Base-by-base conservation (phyloP, 2,113 vertebrate genomes). In the Eublepharis macularius region DNA sequence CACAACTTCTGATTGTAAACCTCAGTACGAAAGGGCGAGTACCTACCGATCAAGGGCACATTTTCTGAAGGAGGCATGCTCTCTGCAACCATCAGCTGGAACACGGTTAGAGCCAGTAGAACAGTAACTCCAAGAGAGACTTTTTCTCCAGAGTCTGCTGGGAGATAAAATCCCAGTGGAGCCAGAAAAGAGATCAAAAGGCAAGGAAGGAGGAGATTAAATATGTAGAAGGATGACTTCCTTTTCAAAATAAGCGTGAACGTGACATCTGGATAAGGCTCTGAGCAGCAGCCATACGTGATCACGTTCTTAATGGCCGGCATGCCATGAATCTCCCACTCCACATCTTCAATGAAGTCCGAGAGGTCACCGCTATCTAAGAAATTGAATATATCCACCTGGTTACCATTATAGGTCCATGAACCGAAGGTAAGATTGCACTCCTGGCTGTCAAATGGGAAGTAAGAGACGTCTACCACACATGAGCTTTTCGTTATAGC, bases 341-440 rank as follows among this genome's bases (percentile, higher is more conserved):
- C 99, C 90, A 99, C 99, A 1, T 99, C 99, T 89, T 99, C 98
- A 47, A 99, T 93, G 86, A 99, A 99, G 95, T 99, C 98, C 0
- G 98, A 99, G 81, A 99, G 97, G 88, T 99, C 99, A 1, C 98
- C 99, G 0, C 96, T 97, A 92, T 98, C 97, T 96, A 98, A 97
- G 74, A 95, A 96, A 72, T 98, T 97, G 88, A 96, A 96, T 86
- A 99, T 96, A 95, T 99, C 99, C 86, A 99, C 98, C 95, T 99
- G 99, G 88, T 99, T 99, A 82, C 99, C 99, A 32, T 99, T 99
- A 95, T 99, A 99, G 86, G 99, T 99, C 99, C 99, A 99, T 66
- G 98, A 99, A 17, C 99, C 99, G 72, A 99, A 99, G 5, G 99
- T 99, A 76, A 99, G 97, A 88, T 99, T 99, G 94, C 99, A 99